A percentile compares a stretch with the other conserved stretches of the same genome.
Conservation (phyloP, 92 coral and sea anemone species). For the Parazoanthus swiftii region DNA sequence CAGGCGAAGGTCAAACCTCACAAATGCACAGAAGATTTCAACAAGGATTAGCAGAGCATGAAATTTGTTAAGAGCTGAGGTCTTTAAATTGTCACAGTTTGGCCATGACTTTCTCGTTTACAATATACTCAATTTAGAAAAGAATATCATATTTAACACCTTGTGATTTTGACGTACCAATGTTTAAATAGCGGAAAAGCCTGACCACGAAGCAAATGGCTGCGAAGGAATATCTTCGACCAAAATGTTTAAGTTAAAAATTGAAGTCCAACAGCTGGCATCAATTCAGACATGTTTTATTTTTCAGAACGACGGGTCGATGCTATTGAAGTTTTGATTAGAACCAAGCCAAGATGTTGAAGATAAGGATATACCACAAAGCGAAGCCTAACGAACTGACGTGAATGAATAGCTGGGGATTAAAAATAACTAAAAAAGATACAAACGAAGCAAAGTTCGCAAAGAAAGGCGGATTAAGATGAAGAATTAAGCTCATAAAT, state of each 20-base stretch:
- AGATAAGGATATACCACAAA: not conserved
- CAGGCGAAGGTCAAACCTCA: constrained; percentile 3
- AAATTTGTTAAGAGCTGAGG: not conserved
- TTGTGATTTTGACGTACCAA: not conserved
- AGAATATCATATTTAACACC: not conserved
- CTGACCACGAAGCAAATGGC: not conserved
- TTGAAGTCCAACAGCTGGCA: not conserved
- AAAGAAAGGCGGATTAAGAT: not conserved
- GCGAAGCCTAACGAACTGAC: not conserved
- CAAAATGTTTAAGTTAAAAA: not conserved
- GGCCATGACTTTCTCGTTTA: not conserved
- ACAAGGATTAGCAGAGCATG: not conserved
- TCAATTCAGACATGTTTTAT: not conserved
- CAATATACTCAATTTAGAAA: not conserved
- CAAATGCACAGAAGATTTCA: not conserved
- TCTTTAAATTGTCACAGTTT: not conserved
- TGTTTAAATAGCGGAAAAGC: not conserved
- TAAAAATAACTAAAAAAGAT: not conserved
- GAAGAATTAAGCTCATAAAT: not conserved
- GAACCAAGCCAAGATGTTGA: not conserved
- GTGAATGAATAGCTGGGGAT: not conserved
- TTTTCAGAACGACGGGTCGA: not conserved
- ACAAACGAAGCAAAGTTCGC: not conserved
- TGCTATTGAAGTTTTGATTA: not conserved
- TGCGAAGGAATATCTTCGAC: not conserved